phyloP scores from a whole-genome alignment of 2,113 vertebrate species.

The Lichenostomus cassidix region DNA sequence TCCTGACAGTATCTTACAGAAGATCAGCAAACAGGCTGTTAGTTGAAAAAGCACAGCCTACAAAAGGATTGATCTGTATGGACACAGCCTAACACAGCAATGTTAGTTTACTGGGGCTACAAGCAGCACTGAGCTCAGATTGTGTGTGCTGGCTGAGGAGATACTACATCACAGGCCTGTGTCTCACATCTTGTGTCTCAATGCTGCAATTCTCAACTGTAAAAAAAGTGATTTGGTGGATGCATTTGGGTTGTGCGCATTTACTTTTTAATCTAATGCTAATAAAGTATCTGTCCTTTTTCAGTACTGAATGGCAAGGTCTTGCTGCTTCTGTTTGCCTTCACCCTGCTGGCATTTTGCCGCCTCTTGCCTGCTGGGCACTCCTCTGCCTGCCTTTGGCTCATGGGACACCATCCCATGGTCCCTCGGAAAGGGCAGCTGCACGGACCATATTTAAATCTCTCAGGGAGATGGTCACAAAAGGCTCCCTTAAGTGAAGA shows the following conservation, averaged over 20 bases:
- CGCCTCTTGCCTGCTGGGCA: not conserved
- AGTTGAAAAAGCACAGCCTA: not conserved
- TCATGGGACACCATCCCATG: fast-evolving
- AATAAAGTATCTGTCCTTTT: not conserved
- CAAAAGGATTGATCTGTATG: not conserved
- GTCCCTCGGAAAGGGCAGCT: not conserved
- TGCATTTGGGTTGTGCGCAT: not conserved
- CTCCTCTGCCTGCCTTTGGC: not conserved
- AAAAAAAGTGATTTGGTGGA: not conserved
- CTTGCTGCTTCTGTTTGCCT: not conserved
- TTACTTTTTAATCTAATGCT: not conserved
- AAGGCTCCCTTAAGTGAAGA: not conserved
- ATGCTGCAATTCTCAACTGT: not conserved
- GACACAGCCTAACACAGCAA: not conserved
- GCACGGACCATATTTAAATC: not conserved
- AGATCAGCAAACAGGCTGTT: not conserved
- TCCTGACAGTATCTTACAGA: not conserved
- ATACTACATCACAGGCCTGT: not conserved
- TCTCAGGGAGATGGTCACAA: not conserved
- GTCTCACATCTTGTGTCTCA: fast-evolving
- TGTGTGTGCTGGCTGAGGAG: not conserved
- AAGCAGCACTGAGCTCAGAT: not conserved
- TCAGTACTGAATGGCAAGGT: not conserved
- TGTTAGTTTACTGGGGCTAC: not conserved
- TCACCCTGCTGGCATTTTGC: not conserved